Conservation (phyloP, 1,140 invertebrate genomes). For the Apis laboriosa region DNA sequence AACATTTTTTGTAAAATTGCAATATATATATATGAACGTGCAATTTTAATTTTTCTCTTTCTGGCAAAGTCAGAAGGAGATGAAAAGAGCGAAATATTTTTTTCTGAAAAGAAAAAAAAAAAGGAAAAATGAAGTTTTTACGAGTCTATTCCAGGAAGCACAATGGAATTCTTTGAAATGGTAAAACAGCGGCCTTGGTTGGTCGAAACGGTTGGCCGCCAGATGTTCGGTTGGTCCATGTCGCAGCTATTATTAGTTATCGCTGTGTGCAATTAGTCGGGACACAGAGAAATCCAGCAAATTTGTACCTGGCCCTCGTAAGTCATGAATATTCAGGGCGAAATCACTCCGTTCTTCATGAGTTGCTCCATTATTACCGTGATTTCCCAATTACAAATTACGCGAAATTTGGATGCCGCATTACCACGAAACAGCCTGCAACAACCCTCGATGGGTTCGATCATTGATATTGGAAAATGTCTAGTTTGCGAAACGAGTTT, state of each 20-base stretch:
- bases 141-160: not conserved
- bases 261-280: conserved; percentile 17
- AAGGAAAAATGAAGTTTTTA: too few relatives aligned
- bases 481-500: too few relatives aligned
- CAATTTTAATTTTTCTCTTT: too few relatives aligned
- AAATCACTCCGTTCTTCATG: conserved; percentile 31
- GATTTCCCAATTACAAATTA: conserved; percentile 20
- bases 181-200: conserved; percentile 1
- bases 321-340: conserved; percentile 34
- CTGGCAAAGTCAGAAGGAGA: too few relatives aligned
- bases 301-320: conserved; percentile 8
- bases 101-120: not conserved
- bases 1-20: too few relatives aligned
- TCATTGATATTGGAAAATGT: not conserved
- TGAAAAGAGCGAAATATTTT: not conserved
- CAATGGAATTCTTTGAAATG: conserved; percentile 16
- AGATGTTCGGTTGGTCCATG: conserved; percentile 13
- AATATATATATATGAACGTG: too few relatives aligned
- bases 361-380: conserved; percentile 20
- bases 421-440: not conserved
- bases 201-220: conserved; percentile 31
- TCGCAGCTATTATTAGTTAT: conserved; percentile 37
- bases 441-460: not conserved
- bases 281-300: conserved; percentile 20
- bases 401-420: not conserved